Evolutionary conservation across 2,113 vertebrate species (phyloP).

Genomic region (Indicator indicator): DNA sequence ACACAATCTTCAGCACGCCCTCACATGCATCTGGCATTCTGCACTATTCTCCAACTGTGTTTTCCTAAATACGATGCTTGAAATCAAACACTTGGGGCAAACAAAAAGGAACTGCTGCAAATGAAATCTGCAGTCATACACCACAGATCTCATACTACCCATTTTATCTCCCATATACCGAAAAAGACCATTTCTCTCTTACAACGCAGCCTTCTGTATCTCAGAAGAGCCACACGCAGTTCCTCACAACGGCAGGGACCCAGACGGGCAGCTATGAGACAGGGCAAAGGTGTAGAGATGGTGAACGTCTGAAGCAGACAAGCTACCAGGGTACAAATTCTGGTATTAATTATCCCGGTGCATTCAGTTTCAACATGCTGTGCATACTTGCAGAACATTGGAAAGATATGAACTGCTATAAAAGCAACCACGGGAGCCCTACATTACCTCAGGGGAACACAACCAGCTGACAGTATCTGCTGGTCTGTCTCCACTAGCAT

Average conservation of each 20-base stretch:
- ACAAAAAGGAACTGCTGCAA: neutral
- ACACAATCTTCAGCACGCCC: accelerated
- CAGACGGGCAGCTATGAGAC: accelerated
- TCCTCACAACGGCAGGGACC: neutral
- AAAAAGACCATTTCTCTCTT: neutral
- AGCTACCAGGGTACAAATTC: neutral
- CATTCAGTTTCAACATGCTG: accelerated
- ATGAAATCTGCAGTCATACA: neutral
- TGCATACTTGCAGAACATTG: neutral
- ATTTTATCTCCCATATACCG: neutral
- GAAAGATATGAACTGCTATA: accelerated
- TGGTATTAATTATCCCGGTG: accelerated
- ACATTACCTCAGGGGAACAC: accelerated
- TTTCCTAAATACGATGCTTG: neutral
- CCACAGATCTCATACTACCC: neutral
- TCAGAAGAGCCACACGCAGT: accelerated
- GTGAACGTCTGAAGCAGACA: accelerated
- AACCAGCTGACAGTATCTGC: accelerated
- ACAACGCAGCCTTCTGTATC: accelerated
- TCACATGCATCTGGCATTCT: accelerated
- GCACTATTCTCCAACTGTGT: accelerated
- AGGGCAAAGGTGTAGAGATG: accelerated
- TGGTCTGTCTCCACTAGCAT: accelerated
- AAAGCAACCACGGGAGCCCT: accelerated
- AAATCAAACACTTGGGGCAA: neutral